phyloP scores from a whole-genome alignment of 2,113 vertebrate species.

The Lophura nycthemera region DNA sequence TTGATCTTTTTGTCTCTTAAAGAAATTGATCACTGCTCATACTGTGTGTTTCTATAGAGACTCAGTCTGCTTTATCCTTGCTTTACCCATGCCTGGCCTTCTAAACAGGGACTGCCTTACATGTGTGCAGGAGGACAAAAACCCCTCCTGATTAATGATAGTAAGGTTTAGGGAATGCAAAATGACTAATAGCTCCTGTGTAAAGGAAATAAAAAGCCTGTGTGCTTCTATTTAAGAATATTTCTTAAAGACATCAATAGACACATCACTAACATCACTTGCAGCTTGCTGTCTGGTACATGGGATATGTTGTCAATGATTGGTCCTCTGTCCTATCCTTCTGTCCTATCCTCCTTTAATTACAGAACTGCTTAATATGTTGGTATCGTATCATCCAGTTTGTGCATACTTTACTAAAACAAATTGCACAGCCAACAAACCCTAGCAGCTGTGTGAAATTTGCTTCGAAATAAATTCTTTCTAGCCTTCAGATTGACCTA shows the following conservation, averaged over 20 bases:
- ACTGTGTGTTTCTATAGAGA: not conserved
- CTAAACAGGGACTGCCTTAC: not conserved
- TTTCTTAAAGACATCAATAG: not conserved
- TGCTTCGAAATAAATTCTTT: conserved; percentile 11
- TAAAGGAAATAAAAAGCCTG: not conserved
- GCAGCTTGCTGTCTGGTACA: not conserved
- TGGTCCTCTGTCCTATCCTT: not conserved
- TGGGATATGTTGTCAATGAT: not conserved
- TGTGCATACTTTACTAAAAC: not conserved
- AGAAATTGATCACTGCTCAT: not conserved
- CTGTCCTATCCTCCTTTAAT: no score
- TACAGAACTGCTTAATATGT: conserved; percentile 3
- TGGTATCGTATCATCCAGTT: not conserved
- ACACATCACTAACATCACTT: not conserved
- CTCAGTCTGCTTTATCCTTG: not conserved
- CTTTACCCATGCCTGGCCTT: not conserved
- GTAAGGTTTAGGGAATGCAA: not conserved
- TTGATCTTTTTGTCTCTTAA: not conserved
- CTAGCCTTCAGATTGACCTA: conserved; percentile 9
- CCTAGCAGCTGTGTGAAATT: not conserved
- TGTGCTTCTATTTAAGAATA: not conserved
- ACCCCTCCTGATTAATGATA: not conserved
- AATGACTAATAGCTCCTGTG: not conserved
- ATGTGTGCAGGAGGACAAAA: not conserved
- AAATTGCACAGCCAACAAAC: not conserved